Percentiles rank a stretch among this genome's conserved stretches.
phyloP scores from a whole-genome alignment of 2,888 invertebrate species.

The Camptogramma bilineatum region DNA sequence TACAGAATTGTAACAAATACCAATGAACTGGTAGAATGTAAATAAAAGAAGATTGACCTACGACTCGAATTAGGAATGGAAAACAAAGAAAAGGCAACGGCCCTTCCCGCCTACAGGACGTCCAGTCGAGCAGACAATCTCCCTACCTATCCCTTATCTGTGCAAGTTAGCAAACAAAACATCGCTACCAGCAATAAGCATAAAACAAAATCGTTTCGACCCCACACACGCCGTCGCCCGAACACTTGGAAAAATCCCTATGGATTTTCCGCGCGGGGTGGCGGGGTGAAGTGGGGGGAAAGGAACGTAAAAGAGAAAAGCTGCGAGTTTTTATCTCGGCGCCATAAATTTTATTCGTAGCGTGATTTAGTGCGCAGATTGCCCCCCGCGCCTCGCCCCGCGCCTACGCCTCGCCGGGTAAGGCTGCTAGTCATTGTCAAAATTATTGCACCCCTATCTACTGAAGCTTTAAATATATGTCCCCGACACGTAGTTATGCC shows the following conservation, averaged over 20 bases:
- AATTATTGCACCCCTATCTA: slow-evolving; percentile 86
- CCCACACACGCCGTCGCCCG: slow-evolving; percentile 82
- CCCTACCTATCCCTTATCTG: slow-evolving; percentile 76
- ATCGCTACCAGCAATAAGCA: slow-evolving; percentile 83
- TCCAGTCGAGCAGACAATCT: slow-evolving; percentile 72
- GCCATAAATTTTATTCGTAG: slow-evolving; percentile 87
- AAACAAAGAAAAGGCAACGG: slow-evolving; percentile 35
- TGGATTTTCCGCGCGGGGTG: slow-evolving; percentile 81
- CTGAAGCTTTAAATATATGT: slow-evolving; percentile 85
- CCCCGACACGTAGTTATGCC: slow-evolving; percentile 80
- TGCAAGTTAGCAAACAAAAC: slow-evolving; percentile 83
- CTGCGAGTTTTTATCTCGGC: slow-evolving; percentile 87
- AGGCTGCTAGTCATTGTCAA: slow-evolving; percentile 86
- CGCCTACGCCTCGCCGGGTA: slow-evolving; percentile 83
- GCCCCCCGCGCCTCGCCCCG: slow-evolving; percentile 76
- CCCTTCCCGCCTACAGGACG: slow-evolving; percentile 50
- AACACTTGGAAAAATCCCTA: slow-evolving; percentile 86
- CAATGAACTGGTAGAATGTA: too few relatives aligned
- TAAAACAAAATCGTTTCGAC: slow-evolving; percentile 85
- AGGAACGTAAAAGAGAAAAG: slow-evolving; percentile 87
- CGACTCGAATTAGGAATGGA: slow-evolving; percentile 17
- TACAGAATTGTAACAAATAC: too few relatives aligned
- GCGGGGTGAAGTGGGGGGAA: slow-evolving; percentile 64
- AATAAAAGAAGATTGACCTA: not conserved
- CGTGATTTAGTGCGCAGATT: slow-evolving; percentile 87